Evolutionary conservation across 1,140 invertebrate species (phyloP).

Genomic region (Ruditapes philippinarum): DNA sequence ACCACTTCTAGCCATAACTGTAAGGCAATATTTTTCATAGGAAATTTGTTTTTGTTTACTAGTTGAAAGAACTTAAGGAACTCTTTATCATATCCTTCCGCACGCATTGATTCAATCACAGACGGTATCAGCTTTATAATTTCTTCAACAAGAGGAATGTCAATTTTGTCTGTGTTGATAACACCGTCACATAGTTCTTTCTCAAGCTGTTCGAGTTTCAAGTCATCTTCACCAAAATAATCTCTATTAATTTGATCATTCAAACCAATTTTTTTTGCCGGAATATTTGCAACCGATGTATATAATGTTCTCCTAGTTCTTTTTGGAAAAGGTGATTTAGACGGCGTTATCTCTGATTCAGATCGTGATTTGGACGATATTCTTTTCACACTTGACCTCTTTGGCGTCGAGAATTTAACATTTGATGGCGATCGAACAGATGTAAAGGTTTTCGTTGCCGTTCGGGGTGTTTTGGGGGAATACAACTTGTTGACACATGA

Average conservation of each 20-base stretch:
- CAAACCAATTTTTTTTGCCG: no score
- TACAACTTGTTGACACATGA: not conserved
- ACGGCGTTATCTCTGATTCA: not conserved
- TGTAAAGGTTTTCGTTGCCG: not conserved
- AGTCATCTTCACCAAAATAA: no score
- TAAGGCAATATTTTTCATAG: constrained; percentile 1
- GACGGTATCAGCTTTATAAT: no score
- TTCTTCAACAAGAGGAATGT: no score
- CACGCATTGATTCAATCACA: no score
- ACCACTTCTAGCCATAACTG: constrained; percentile 15
- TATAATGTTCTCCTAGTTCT: not conserved
- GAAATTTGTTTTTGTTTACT: not conserved
- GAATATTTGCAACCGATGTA: not conserved
- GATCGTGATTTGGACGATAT: constrained; percentile 1
- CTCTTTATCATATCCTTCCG: not conserved
- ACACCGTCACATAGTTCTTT: not conserved
- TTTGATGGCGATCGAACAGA: not conserved
- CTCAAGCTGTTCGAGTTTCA: no score
- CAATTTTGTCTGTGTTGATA: no score
- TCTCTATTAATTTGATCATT: no score
- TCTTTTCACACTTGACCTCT: not conserved
- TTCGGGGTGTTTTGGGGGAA: not conserved
- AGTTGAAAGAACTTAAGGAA: not conserved
- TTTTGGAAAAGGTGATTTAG: not conserved
- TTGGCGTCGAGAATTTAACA: not conserved